These are phyloP conservation scores for Tangara arthus DNA, from an alignment of 2,797 vertebrate genomes.

Conservation along the genomic window DNA sequence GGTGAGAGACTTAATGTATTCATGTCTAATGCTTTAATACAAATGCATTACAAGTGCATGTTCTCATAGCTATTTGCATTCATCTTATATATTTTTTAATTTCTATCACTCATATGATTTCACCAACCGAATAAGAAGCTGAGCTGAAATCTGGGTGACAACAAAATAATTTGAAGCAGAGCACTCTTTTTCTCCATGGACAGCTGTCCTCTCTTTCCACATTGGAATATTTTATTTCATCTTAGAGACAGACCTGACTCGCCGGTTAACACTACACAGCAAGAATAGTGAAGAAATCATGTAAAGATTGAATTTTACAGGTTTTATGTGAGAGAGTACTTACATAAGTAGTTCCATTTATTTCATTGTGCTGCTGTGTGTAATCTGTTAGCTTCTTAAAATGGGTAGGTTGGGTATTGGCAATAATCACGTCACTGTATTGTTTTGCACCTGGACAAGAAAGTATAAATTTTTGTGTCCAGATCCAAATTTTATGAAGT, in stretches of 20 bases:
- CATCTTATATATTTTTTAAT: constrained; percentile 47
- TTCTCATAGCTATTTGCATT: constrained; percentile 17
- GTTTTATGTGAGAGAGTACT: not conserved
- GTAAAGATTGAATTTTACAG: not conserved
- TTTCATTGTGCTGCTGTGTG: not conserved
- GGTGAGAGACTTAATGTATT: constrained; percentile 46
- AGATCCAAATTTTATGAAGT: not conserved
- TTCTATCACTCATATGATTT: constrained; percentile 20
- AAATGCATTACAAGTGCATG: not conserved
- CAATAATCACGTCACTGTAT: not conserved
- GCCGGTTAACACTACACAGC: not conserved
- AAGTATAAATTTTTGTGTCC: not conserved
- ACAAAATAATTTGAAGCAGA: constrained; percentile 18
- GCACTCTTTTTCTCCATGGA: not conserved
- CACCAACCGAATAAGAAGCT: constrained; percentile 49
- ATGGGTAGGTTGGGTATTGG: not conserved
- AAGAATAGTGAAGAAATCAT: not conserved
- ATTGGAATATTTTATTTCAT: not conserved
- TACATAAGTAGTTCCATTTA: not conserved
- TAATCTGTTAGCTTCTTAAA: not conserved
- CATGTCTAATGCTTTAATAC: constrained; percentile 63
- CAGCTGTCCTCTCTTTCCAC: not conserved
- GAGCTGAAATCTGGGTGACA: constrained; percentile 38
- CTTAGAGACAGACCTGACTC: constrained; percentile 36
- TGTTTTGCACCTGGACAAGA: not conserved